Evolutionary conservation across 2,797 vertebrate genomes (phyloP), one percentile per base, ranked within the genome.

Genomic region (Knipowitschia caucasica): DNA sequence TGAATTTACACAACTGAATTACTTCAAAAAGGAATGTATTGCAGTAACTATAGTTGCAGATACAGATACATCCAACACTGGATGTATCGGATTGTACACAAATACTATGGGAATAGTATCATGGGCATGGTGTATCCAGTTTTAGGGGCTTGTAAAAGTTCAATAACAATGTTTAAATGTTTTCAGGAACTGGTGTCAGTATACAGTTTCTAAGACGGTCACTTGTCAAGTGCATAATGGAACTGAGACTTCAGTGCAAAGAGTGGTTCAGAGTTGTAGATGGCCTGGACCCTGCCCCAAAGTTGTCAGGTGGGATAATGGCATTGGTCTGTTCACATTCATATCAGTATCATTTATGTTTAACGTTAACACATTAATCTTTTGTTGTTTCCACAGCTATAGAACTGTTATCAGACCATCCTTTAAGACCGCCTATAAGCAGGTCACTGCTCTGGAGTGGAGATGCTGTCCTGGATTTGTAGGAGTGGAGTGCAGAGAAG

Each of bases 171-270:
- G 3, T 14, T 25, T 8, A 25, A 3, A 26, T 15, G 3, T 18
- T 57, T 67, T 24, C 78, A 99, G 96, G 86, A 95, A 96, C 70
- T 96, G 96, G 96, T 99, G 96, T 76, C 94, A 94, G 78, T 94
- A 94, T 56, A 94, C 92, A 0, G 92, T 95, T 46, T 92, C 92
- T 36, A 92, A 89, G 84, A 94, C 89, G 0, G 93, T 98, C 61
- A 92, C 93, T 66, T 99, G 95, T 82, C 94, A 97, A 77, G 93
- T 97, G 70, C 94, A 93, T 71, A 98, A 99, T 3, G 95, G 96
- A 39, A 94, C 94, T 1, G 94, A 97, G 72, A 92, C 93, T 0
- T 85, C 93, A 47, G 89, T 97, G 73, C 96, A 98, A 87, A 86
- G 95, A 30, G 93, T 98, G 60, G 91, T 95, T 69, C 95, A 97